Percentiles rank a stretch among this genome's conserved stretches.
Evolutionary conservation across 2,113 vertebrate genomes (phyloP).

Genomic region (Sphaerodactylus townsendi): DNA sequence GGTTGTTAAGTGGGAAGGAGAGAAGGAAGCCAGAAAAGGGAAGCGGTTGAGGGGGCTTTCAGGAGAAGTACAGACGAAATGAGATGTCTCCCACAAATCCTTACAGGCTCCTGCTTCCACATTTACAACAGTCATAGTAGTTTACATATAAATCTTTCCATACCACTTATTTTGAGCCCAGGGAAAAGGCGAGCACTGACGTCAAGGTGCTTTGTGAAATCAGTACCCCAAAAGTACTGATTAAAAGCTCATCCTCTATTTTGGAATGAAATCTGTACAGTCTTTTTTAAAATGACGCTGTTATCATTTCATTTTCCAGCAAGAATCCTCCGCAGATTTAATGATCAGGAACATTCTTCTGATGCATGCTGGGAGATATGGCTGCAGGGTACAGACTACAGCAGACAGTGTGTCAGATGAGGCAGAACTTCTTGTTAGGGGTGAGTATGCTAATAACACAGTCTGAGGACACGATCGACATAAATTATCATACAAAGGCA

Average conservation of each 20-base stretch:
- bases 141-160: background rate
- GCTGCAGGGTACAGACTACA: constrained; percentile 91
- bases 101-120: background rate
- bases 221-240: background rate
- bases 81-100: too few relatives aligned
- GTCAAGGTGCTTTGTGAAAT: background rate
- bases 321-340: constrained; percentile 93
- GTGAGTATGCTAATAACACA: constrained; percentile 76
- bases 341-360: constrained; percentile 98
- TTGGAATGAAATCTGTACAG: constrained; percentile 57
- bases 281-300: constrained; percentile 63
- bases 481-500: constrained; percentile 43
- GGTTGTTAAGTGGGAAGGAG: too few relatives aligned
- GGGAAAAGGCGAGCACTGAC: background rate
- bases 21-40: too few relatives aligned
- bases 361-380: constrained; percentile 93
- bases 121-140: background rate
- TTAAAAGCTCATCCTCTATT: constrained; percentile 36
- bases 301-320: constrained; percentile 77
- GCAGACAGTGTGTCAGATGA: constrained; percentile 89
- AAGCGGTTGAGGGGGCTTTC: too few relatives aligned
- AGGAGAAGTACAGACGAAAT: too few relatives aligned
- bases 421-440: constrained; percentile 93
- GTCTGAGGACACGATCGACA: constrained; percentile 51
- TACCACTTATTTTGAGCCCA: background rate